Percentiles rank a stretch among this genome's conserved stretches.
phyloP scores from a whole-genome alignment of 2,797 vertebrate genomes.

The Pantherophis vulpinus region DNA sequence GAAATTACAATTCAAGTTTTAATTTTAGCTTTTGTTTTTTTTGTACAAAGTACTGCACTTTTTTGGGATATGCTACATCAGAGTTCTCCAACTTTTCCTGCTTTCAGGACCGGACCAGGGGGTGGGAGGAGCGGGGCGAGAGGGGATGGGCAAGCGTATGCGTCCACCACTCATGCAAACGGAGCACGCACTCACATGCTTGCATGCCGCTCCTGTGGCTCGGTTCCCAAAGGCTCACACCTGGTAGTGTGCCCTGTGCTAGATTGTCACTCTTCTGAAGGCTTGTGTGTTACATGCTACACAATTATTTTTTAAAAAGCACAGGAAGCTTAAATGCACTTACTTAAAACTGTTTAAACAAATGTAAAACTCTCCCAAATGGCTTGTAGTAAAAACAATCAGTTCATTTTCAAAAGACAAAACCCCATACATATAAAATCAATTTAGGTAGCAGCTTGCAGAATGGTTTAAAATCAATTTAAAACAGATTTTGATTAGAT shows the following conservation, averaged over 20 bases:
- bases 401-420: background rate
- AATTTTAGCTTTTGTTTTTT: background rate
- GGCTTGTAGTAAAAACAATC: background rate
- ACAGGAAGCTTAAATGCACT: background rate
- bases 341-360: background rate
- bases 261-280: background rate
- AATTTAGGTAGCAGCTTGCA: background rate
- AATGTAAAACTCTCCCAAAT: background rate
- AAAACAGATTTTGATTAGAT: background rate
- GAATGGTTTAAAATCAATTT: background rate
- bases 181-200: too few relatives aligned
- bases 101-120: background rate
- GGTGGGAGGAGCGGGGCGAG: background rate
- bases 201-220: rapidly evolving
- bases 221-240: background rate
- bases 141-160: background rate
- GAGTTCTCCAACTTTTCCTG: background rate
- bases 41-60: background rate
- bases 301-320: background rate
- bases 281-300: background rate
- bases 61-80: background rate
- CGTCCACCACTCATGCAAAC: background rate
- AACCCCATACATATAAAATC: background rate
- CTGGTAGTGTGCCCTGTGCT: background rate
- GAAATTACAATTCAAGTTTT: background rate